Conservation (phyloP, 2,113 vertebrate species). For the Cyanoderma ruficeps region DNA sequence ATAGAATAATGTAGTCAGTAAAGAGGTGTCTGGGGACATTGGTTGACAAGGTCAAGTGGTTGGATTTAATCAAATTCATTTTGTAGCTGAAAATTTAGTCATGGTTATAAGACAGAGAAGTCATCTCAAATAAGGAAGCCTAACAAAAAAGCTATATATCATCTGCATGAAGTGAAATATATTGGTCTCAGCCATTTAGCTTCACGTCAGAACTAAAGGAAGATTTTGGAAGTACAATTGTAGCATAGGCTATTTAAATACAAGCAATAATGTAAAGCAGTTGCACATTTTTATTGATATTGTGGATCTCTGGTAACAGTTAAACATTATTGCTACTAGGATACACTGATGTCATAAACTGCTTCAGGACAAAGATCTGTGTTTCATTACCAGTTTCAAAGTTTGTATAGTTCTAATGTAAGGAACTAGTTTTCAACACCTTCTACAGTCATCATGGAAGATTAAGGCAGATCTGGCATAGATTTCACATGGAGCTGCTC, state of each 20-base stretch:
- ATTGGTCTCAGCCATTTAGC: constrained; percentile 7
- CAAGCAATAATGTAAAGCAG: constrained; percentile 25
- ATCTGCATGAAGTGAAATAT: constrained; percentile 28
- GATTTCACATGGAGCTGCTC: neutral
- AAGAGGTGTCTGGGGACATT: constrained; percentile 18
- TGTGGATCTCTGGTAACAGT: neutral
- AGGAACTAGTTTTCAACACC: constrained; percentile 15
- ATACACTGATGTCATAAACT: constrained; percentile 12
- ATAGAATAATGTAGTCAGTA: constrained; percentile 14
- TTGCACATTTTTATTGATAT: neutral
- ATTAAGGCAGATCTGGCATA: neutral
- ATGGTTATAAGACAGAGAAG: constrained; percentile 35
- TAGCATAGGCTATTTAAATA: neutral
- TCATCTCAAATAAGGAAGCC: constrained; percentile 35
- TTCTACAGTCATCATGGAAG: neutral
- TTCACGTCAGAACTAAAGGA: constrained; percentile 5
- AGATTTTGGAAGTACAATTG: constrained; percentile 1
- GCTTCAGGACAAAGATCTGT: neutral
- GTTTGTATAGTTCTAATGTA: neutral
- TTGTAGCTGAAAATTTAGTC: constrained; percentile 51
- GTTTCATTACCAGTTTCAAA: constrained; percentile 19
- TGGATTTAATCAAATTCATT: constrained; percentile 67
- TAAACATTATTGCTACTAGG: neutral
- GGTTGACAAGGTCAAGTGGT: constrained; percentile 51
- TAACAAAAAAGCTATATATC: constrained; percentile 39